Base-by-base conservation (phyloP, 2,888 invertebrate species). In the Lepetodrilus schrolli region DNA sequence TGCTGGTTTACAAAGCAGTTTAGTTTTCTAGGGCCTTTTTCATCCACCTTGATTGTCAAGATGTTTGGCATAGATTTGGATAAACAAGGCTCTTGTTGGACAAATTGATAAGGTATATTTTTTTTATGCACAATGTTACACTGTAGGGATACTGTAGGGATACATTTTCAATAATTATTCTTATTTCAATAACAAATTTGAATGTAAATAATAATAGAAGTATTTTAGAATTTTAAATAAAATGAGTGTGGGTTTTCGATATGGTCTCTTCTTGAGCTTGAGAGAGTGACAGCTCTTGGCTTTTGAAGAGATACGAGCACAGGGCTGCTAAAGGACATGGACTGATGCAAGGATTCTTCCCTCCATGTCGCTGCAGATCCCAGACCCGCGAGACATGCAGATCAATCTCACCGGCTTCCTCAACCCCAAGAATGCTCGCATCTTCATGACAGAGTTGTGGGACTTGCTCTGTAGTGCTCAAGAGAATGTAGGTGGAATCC, bases 341-440 rank as follows among this genome's bases (percentile, higher is more conserved):
- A 50, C 37, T 70, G 7, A 70, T 70, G 70, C 58, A 71, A 23
- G 69, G 43, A 66, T 70, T 37, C 68, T 75, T 68, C 77, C 79
- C 47, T 69, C 70, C 74, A 68, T 82, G 74, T 77, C 51, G 92
- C 93, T 92, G 90, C 92, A 96, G 96, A 95, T 94, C 92, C 98
- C 98, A 71, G 97, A 98, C 92, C 97, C 98, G 66, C 96, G 97
- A 92, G 96, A 97, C 92, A 99, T 99, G 95, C 99, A 99, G 93
- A 99, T 99, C 89, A 99, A 99, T 92, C 93, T 99, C 91, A 99
- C 99, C 58, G 99, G 99, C 65, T 99, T 99, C 91, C 92, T 99
- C 78, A 99, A 99, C 90, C 98, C 98, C 10, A 96, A 97, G 91
- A 97, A 98, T 92, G 98, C 99, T 20, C 93, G 99, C 48, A 94